Conservation (phyloP, 2,113 vertebrate species). For the Piaya cayana region DNA sequence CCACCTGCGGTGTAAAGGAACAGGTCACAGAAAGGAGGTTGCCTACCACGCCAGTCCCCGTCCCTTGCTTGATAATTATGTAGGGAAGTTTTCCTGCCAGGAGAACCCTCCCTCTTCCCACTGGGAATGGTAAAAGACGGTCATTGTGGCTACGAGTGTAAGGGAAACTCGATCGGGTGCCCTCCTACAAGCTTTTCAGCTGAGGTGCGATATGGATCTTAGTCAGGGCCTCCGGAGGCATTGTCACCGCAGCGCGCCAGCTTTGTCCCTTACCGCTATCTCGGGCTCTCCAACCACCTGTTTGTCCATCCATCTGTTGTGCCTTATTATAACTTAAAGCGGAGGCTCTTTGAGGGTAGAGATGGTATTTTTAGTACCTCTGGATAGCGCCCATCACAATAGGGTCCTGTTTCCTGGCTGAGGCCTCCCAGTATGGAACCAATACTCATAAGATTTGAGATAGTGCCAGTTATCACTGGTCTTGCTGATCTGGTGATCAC, state of each 20-base stretch:
- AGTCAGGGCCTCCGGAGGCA: neutral
- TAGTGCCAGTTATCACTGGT: neutral
- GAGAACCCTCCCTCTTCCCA: neutral
- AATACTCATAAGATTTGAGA: neutral
- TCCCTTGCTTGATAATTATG: fast-evolving
- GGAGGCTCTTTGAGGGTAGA: neutral
- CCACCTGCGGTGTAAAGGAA: fast-evolving
- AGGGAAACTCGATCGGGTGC: neutral
- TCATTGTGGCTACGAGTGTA: fast-evolving
- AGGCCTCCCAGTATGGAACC: neutral
- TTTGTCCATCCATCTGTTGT: neutral
- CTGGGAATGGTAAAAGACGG: neutral
- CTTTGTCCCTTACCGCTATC: neutral
- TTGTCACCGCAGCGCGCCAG: neutral
- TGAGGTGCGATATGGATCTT: neutral
- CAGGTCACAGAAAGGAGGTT: neutral
- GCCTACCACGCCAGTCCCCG: fast-evolving
- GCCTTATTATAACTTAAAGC: neutral
- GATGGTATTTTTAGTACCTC: neutral
- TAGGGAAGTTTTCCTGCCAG: fast-evolving
- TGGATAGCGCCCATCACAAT: neutral
- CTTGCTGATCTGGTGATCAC: too few species aligned
- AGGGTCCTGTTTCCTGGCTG: neutral
- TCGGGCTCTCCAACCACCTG: neutral
- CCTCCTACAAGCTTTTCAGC: neutral